Evolutionary conservation across 1,140 invertebrate genomes (phyloP), one percentile per base, ranked within the genome.

Genomic region (Ericerus pela): DNA sequence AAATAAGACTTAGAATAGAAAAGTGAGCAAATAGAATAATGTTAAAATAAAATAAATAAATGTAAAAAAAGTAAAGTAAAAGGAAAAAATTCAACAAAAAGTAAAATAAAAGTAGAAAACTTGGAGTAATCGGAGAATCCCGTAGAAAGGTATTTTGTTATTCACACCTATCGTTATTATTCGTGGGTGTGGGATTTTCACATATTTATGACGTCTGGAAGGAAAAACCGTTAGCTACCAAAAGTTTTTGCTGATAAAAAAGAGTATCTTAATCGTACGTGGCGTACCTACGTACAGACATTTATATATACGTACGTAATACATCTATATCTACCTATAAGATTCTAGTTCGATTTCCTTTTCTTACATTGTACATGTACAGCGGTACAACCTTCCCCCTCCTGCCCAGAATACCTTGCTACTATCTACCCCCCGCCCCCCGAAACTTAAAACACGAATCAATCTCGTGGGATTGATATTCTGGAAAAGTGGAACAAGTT

Each of bases 401-500:
- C n/a, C n/a, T n/a, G n/a, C n/a, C n/a, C n/a, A n/a, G n/a, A n/a
- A n/a, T n/a, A n/a, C n/a, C n/a, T n/a, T n/a, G n/a, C n/a, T n/a
- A n/a, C n/a, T n/a, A 47, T 24, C 41, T 47, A 47, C 22, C 41
- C 41, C n/a, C n/a, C n/a, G n/a, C n/a, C n/a, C n/a, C n/a, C n/a
- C n/a, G n/a, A n/a, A n/a, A n/a, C n/a, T n/a, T n/a, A 47, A 47
- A 47, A 47, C 41, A 24, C 18, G 41, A 24, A 18, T 47, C 41
- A 24, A 24, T 24, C 41, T 47, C 41, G 20, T 47, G 41, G 41
- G 41, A 47, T 24, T 47, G 41, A 47, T 47, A 47, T 47, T n/a
- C 41, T 47, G 41, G n/a, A n/a, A n/a, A 47, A 47, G 41, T 47
- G 26, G 41, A 47, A 47, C 41, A 47, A 47, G 41, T 47, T 47